A percentile compares a stretch with the other conserved stretches of the same genome.
These are phyloP conservation scores for Agonopterix subpropinquella DNA, from an alignment of 2,888 invertebrate genomes.

Conservation along the genomic window DNA sequence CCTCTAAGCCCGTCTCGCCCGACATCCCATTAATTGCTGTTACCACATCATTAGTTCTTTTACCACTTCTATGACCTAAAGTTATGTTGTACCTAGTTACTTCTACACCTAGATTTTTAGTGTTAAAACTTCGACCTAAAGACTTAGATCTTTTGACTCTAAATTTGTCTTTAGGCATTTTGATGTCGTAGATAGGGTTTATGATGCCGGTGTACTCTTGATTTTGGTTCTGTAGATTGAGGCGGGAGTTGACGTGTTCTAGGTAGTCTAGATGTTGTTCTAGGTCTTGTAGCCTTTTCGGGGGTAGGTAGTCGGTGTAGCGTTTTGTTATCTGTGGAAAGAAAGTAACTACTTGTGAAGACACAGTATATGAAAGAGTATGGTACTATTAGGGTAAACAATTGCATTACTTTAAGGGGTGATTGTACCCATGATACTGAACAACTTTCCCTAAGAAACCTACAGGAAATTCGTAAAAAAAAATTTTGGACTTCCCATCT, in stretches of 20 bases:
- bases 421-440: no score
- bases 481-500: no score
- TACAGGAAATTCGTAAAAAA: no score
- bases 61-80: constrained; percentile 43
- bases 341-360: not conserved
- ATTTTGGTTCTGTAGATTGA: constrained; percentile 14
- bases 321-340: constrained; percentile 10
- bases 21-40: constrained; percentile 51
- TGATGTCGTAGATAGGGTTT: constrained; percentile 60
- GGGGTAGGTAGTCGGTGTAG: constrained; percentile 44
- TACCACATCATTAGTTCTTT: constrained; percentile 57
- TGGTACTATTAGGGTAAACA: no score
- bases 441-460: no score
- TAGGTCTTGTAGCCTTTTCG: constrained; percentile 31
- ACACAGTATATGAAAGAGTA: no score
- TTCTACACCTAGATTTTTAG: constrained; percentile 42
- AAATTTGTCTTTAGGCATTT: constrained; percentile 57
- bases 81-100: constrained; percentile 56
- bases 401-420: no score
- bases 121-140: constrained; percentile 50
- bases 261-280: constrained; percentile 25
- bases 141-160: constrained; percentile 59
- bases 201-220: constrained; percentile 53
- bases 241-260: constrained; percentile 20
- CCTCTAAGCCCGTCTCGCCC: constrained; percentile 52